Conservation (phyloP, 2,797 vertebrate species). For the Sylvilagus floridanus region DNA sequence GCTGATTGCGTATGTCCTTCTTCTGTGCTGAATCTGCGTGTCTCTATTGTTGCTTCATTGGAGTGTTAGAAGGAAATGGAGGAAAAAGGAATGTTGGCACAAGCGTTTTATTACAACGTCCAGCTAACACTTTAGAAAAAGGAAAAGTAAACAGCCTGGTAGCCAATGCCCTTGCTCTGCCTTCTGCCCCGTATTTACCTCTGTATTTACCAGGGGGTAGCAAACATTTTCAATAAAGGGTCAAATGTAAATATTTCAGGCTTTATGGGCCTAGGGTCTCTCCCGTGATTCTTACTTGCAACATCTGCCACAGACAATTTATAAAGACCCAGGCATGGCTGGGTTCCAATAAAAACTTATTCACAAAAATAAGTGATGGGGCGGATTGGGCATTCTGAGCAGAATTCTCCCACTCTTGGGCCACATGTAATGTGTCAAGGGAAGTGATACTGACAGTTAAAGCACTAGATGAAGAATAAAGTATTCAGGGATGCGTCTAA, state of each 20-base stretch:
- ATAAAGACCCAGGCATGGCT: not conserved
- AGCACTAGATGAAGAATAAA: not conserved
- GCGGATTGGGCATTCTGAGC: not conserved
- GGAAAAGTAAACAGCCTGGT: not conserved
- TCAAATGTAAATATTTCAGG: not conserved
- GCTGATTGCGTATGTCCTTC: not conserved
- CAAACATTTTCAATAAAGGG: not conserved
- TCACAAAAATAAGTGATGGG: not conserved
- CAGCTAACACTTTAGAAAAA: not conserved
- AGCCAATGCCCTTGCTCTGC: not conserved
- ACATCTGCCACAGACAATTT: not conserved
- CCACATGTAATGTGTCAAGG: not conserved
- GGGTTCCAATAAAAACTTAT: not conserved
- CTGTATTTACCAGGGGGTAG: not conserved
- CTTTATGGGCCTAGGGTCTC: not conserved
- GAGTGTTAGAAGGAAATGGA: not conserved
- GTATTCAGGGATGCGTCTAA: not conserved
- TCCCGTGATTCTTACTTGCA: not conserved
- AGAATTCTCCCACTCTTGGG: not conserved
- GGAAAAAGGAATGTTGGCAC: not conserved
- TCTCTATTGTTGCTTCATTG: not conserved
- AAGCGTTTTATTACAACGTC: not conserved
- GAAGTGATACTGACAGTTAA: not conserved
- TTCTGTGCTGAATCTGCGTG: not conserved
- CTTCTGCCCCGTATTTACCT: not conserved